A percentile compares a stretch with the other conserved stretches of the same genome.
These are phyloP conservation scores for Parnassius smintheus DNA, from an alignment of 2,888 invertebrate genomes.

Conservation along the genomic window DNA sequence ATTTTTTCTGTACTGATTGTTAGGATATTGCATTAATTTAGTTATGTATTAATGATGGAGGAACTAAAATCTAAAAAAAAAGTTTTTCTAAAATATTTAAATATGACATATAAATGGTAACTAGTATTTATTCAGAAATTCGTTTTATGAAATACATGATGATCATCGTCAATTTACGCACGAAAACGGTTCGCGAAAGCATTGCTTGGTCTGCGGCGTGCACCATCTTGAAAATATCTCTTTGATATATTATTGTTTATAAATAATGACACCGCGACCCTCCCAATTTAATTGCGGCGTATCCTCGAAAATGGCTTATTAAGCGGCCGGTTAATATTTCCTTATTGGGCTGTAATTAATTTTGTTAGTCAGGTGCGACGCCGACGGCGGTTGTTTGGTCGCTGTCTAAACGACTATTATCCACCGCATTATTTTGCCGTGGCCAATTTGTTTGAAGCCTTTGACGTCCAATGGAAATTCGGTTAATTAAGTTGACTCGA, in stretches of 20 bases:
- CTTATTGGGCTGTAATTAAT: constrained; percentile 79
- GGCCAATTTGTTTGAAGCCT: constrained; percentile 76
- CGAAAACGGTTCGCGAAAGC: constrained; percentile 43
- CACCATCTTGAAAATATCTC: constrained; percentile 79
- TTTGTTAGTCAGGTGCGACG: constrained; percentile 77
- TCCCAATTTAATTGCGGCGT: constrained; percentile 79
- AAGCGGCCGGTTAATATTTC: constrained; percentile 79
- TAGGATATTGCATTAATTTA: neutral
- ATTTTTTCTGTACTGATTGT: constrained; percentile 14
- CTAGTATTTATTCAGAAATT: too few species aligned
- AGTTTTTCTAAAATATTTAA: too few species aligned
- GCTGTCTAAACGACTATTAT: constrained; percentile 66
- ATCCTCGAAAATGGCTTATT: constrained; percentile 77
- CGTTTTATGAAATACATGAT: too few species aligned
- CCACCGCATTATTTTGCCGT: constrained; percentile 72
- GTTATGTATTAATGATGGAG: too few species aligned
- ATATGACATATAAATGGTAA: too few species aligned
- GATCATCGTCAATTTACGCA: constrained; percentile 31
- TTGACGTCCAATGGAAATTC: constrained; percentile 66
- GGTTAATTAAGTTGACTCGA: constrained; percentile 65
- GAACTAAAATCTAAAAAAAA: too few species aligned
- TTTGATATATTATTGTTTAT: constrained; percentile 81
- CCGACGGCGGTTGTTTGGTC: constrained; percentile 56
- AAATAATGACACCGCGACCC: constrained; percentile 75
- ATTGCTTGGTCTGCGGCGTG: constrained; percentile 58